phyloP scores from a whole-genome alignment of 2,797 vertebrate genomes.

The Syncerus caffer region DNA sequence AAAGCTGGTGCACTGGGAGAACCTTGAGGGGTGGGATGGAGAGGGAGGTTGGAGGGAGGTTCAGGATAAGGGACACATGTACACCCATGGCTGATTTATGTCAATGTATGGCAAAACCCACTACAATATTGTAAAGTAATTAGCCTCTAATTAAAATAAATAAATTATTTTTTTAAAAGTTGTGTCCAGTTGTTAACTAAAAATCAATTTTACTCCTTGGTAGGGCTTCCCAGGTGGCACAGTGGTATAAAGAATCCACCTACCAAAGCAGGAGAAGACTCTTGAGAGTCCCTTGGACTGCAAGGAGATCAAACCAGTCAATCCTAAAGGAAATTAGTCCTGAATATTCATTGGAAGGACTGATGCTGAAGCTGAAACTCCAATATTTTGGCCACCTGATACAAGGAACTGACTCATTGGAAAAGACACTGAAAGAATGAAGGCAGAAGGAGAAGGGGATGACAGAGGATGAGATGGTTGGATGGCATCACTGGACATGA shows the following conservation, averaged over 20 bases:
- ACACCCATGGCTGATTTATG: background rate
- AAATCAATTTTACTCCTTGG: background rate
- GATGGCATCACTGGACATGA: background rate
- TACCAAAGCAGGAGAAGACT: background rate
- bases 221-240: background rate
- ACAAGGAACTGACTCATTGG: background rate
- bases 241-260: background rate
- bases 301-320: background rate
- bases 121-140: background rate
- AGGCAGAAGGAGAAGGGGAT: background rate
- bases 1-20: background rate
- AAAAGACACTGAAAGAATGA: background rate
- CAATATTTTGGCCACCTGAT: background rate
- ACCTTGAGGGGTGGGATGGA: background rate
- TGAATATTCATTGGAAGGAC: background rate
- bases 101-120: background rate
- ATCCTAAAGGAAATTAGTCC: background rate
- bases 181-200: background rate
- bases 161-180: background rate
- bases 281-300: background rate
- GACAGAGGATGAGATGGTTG: background rate
- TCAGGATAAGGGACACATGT: background rate
- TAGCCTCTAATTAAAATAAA: background rate
- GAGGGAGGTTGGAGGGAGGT: background rate
- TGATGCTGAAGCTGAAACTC: background rate